A percentile compares a stretch with the other conserved stretches of the same genome.
These are phyloP conservation scores for Acrocephalus kingi DNA, from an alignment of 2,113 vertebrate genomes.

Conservation along the genomic window DNA sequence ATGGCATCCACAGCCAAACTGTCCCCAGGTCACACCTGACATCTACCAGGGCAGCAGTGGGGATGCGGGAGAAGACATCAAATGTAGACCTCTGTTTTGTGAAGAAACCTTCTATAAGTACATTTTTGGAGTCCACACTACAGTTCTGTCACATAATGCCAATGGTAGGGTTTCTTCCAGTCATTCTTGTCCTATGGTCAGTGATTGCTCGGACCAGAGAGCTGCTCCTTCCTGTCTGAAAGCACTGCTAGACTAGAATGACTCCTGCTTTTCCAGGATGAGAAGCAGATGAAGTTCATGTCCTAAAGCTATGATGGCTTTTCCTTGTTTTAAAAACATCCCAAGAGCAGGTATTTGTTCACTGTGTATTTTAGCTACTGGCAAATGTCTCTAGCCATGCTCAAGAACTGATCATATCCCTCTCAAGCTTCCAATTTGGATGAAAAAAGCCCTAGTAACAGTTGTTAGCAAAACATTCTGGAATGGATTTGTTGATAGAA, in stretches of 20 bases:
- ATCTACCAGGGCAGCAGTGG: background rate
- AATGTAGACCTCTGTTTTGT: background rate
- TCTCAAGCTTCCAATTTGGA: slow-evolving; percentile 5
- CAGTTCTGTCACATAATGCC: background rate
- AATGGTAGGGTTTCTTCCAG: background rate
- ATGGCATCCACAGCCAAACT: background rate
- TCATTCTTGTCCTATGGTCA: background rate
- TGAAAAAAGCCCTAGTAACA: slow-evolving; percentile 9
- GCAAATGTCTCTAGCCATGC: background rate
- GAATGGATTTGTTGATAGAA: slow-evolving; percentile 56
- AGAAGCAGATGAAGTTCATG: background rate
- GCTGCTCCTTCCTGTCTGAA: background rate
- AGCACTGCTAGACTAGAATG: background rate
- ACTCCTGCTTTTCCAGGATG: background rate
- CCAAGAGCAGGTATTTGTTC: background rate
- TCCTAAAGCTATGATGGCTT: background rate
- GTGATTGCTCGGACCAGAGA: background rate
- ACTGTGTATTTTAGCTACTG: slow-evolving; percentile 33
- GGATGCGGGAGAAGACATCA: background rate
- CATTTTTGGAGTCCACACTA: background rate
- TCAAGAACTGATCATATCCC: background rate
- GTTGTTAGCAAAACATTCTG: slow-evolving; percentile 57
- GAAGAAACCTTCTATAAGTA: background rate
- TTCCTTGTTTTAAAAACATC: background rate
- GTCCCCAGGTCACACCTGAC: background rate